These are phyloP conservation scores for Drosophila flavopinicola DNA, from an alignment of 2,888 invertebrate species.

Conservation along the genomic window DNA sequence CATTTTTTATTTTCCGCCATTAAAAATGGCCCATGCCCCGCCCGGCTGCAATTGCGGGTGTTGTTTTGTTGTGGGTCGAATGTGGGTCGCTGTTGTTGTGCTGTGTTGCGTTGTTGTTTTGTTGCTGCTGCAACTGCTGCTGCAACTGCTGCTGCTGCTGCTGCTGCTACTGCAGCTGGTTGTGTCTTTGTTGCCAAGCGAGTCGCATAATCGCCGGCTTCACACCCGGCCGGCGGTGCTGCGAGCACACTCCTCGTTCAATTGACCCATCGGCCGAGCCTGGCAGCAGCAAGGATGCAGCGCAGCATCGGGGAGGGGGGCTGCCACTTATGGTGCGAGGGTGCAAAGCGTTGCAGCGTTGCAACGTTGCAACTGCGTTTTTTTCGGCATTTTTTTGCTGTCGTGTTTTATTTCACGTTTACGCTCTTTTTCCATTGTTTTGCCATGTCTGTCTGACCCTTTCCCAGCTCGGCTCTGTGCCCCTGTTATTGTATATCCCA, in stretches of 20 bases:
- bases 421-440: constrained; percentile 33
- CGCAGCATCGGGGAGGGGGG: background rate
- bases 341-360: background rate
- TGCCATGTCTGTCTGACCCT: constrained; percentile 72
- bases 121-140: too few species aligned
- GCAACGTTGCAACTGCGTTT: constrained; percentile 12
- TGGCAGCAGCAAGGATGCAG: background rate
- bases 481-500: constrained; percentile 39
- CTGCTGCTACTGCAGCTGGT: constrained; percentile 1
- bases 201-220: constrained; percentile 73
- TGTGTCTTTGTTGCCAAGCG: constrained; percentile 59
- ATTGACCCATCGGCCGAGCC: constrained; percentile 37
- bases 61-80: constrained; percentile 75
- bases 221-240: constrained; percentile 54
- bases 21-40: constrained; percentile 63
- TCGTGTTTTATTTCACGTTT: constrained; percentile 41
- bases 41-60: constrained; percentile 20
- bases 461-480: constrained; percentile 42
- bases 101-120: constrained; percentile 37
- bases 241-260: constrained; percentile 18
- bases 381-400: constrained; percentile 51
- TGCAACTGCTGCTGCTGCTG: background rate
- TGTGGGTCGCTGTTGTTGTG: constrained; percentile 76
- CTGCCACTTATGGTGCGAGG: background rate
- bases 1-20: constrained; percentile 70